phyloP scores from a whole-genome alignment of 2,797 vertebrate species.

The Odontamblyopus rebecca region DNA sequence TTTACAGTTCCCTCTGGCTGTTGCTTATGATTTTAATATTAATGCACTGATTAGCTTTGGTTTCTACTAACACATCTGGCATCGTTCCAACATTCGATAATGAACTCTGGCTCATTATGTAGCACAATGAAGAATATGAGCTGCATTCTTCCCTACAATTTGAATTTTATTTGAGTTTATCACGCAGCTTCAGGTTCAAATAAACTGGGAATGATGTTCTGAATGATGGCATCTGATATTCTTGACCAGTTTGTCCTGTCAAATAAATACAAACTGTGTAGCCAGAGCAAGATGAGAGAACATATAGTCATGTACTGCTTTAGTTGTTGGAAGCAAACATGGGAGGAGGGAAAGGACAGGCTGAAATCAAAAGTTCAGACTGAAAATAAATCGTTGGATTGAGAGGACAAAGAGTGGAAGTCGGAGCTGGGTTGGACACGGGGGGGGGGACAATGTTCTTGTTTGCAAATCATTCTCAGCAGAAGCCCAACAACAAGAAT shows the following conservation, averaged over 20 bases:
- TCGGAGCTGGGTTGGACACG: constrained; percentile 33
- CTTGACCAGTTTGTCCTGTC: constrained; percentile 4
- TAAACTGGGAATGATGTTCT: neutral
- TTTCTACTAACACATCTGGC: constrained; percentile 51
- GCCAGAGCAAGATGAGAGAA: constrained; percentile 24
- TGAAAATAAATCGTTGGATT: constrained; percentile 15
- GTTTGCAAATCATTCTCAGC: constrained; percentile 25
- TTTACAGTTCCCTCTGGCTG: constrained; percentile 46
- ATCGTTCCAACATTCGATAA: constrained; percentile 51
- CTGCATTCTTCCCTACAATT: constrained; percentile 42
- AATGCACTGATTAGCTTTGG: constrained; percentile 60
- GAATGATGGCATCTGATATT: neutral
- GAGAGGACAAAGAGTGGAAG: constrained; percentile 33
- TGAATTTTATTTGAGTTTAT: constrained; percentile 7
- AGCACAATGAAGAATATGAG: constrained; percentile 45
- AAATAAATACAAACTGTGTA: constrained; percentile 13
- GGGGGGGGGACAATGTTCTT: constrained; percentile 31
- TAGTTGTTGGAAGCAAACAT: constrained; percentile 19
- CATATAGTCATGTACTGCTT: constrained; percentile 33
- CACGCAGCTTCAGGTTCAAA: constrained; percentile 12
- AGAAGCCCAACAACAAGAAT: constrained; percentile 21
- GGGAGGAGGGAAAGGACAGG: constrained; percentile 18
- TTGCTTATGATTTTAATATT: constrained; percentile 64
- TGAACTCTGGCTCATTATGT: constrained; percentile 54
- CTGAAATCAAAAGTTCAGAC: constrained; percentile 4